Evolutionary conservation across 2,113 vertebrate genomes (phyloP), one percentile per base, ranked within the genome.

Genomic region (Galeopterus variegatus): DNA sequence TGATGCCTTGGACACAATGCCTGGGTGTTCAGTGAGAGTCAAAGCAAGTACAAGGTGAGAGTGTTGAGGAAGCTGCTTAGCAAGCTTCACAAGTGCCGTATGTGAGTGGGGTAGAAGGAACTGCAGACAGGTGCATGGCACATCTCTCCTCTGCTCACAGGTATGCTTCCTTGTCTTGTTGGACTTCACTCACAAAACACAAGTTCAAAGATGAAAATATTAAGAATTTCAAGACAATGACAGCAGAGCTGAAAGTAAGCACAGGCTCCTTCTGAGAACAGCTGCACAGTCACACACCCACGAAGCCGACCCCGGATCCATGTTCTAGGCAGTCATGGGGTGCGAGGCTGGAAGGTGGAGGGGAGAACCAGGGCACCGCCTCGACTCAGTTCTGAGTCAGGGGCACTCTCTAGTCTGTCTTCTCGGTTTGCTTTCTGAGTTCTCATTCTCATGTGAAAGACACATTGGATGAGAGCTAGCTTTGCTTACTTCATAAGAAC

Each of bases 61-160:
- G 3, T n/a, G 45, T 10, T n/a, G 2, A 5, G 26, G 33, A 36
- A 23, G 45, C 83, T 21, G 0, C 1, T 0, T 6, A 4, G 62
- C 4, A 8, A 24, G 23, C 28, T 15, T 64, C 24, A 1, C n/a
- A 14, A 24, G 41, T 24, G 23, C 33, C 24, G 0, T 4, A 0
- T 48, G 62, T 6, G 36, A n/a, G 23, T 4, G 9, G 2, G 8
- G 15, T 17, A 23, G 17, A 3, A 1, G 13, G 56, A 21, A 3
- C 18, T 28, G 21, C 19, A 8, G 45, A 21, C 31, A 15, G 3
- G 41, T 7, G 26, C 3, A 0, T 6, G 3, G 54, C 7, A 2
- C 31, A 12, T 33, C 33, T 77, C 36, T 36, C 48, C 23, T 56
- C 48, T 23, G 21, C 82, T 50, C 72, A 45, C 0, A 6, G 31